Evolutionary conservation across 2,113 vertebrate species (phyloP), one percentile per base, ranked within the genome.

Genomic region (Peromyscus californicus): DNA sequence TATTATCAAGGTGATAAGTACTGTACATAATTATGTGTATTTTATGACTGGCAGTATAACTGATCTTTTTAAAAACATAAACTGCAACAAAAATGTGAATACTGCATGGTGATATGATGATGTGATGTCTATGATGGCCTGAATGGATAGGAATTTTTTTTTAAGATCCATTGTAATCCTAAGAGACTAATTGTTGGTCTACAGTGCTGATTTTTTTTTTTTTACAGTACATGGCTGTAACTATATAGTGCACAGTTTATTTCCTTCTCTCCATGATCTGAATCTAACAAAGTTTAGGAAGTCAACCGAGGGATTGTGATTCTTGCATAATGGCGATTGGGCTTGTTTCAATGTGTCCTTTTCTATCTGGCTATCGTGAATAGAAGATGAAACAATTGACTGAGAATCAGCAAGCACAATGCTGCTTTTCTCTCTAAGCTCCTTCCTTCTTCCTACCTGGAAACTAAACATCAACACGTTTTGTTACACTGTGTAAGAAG

Each of bases 381-480:
- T 11, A 70, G 65, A 33, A 74, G 61, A 90, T 45, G n/a, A 74
- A 45, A 9, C 22, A 87, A 2, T 15, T 89, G 59, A 16, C 8
- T 17, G 51, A 86, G 45, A 85, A 17, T 67, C 67, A 80, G n/a
- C 31, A 24, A 75, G 48, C 42, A 16, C 21, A 78, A 24, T 65
- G 2, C 29, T 6, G 91, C 61, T 74, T 95, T 95, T 45, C 19
- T 70, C 48, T 92, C 24, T 12, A 19, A 70, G 42, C 42, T 74
- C 59, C 36, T 90, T 16, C 2, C 29, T 90, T 63, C 13, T 75
- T 13, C 33, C 70, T 19, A 95, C 80, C 67, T 94, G 63, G 45
- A 92, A 61, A 89, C 51, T 78, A 89, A 74, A 76, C 16, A 78
- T 36, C 16, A 92, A 92, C 57, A 88, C 22, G 90, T 59, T 90